Base-by-base conservation (phyloP, 2,113 vertebrate species). In the Rhinolophus sinicus region DNA sequence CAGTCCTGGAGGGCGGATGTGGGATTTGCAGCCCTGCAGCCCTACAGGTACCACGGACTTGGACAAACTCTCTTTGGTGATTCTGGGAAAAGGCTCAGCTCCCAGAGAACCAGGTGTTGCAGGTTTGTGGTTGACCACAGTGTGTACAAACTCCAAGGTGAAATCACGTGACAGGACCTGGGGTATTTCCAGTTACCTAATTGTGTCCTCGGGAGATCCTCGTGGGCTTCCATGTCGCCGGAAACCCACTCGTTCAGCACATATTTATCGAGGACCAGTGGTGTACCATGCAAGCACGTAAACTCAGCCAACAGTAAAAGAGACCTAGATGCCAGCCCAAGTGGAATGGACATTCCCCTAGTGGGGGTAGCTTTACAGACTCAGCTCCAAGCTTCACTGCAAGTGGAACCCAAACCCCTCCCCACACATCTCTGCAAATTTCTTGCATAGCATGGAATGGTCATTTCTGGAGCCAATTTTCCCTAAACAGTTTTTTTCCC, bases 21-120 rank as follows among this genome's bases (percentile, higher is more conserved):
- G 35, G 86, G 12, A 24, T 82, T 75, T 56, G 76, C 26, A 54
- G n/a, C 64, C 5, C 26, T 12, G 13, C 47, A 50, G 47, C 47
- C 47, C 12, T 50, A 12, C 13, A 4, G 1, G 2, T 5, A 5
- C 15, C 2, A 0, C 33, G 15, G 14, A 33, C 8, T 26, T 5
- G 24, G 40, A 28, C 28, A 52, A 24, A 11, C 30, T 14, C 16
- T 56, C 30, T 6, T 8, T 1, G 0, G 2, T n/a, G 2, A 2
- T 60, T 15, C 58, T 6, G 56, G 7, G 40, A 35, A 83, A 77
- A 60, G 14, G 15, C 38, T 30, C 10, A 10, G 21, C 15, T 3
- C 30, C 18, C 22, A 3, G 33, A 82, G 38, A 54, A 21, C 7
- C 65, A 50, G 24, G 13, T 1, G 3, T 26, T 70, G n/a, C 13